Percentiles rank a stretch among this genome's conserved stretches.
phyloP scores from a whole-genome alignment of 2,113 vertebrate genomes.

The Hippocampus comes region DNA sequence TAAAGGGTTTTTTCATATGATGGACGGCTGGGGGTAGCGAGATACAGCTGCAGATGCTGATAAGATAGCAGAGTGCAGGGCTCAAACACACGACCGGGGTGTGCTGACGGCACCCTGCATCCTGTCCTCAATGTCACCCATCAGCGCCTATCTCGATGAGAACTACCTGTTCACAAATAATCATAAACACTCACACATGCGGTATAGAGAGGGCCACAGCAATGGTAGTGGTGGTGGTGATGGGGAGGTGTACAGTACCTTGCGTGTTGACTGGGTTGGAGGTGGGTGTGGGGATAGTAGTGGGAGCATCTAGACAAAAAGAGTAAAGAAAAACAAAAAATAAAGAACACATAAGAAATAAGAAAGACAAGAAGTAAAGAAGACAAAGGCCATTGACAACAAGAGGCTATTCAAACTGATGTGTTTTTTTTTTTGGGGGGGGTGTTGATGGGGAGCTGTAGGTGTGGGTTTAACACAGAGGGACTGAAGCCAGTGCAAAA shows the following conservation, averaged over 20 bases:
- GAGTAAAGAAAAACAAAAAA: slow-evolving; percentile 67
- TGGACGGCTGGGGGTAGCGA: slow-evolving; percentile 40
- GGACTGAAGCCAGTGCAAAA: background rate
- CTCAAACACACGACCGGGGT: slow-evolving; percentile 60
- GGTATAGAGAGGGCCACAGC: slow-evolving; percentile 56
- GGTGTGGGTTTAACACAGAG: background rate
- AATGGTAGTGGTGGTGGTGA: slow-evolving; percentile 28
- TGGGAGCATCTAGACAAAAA: slow-evolving; percentile 80
- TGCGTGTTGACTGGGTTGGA: slow-evolving; percentile 74
- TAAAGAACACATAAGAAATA: slow-evolving; percentile 71
- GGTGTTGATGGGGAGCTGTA: too few species aligned
- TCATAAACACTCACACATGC: slow-evolving; percentile 16
- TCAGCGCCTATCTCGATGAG: slow-evolving; percentile 68
- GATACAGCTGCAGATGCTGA: slow-evolving; percentile 63
- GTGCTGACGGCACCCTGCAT: slow-evolving; percentile 43
- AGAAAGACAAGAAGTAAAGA: slow-evolving; percentile 57
- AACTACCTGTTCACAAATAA: slow-evolving; percentile 42
- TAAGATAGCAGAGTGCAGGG: slow-evolving; percentile 59
- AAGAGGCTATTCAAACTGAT: slow-evolving; percentile 36
- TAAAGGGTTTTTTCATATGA: slow-evolving; percentile 65
- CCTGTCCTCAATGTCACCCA: slow-evolving; percentile 59
- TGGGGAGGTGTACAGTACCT: slow-evolving; percentile 75
- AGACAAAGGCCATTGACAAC: slow-evolving; percentile 56
- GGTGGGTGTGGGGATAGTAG: slow-evolving; percentile 77
- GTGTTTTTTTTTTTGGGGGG: too few species aligned